phyloP scores from a whole-genome alignment of 2,888 invertebrate genomes.

The Parthenolecanium corni region DNA sequence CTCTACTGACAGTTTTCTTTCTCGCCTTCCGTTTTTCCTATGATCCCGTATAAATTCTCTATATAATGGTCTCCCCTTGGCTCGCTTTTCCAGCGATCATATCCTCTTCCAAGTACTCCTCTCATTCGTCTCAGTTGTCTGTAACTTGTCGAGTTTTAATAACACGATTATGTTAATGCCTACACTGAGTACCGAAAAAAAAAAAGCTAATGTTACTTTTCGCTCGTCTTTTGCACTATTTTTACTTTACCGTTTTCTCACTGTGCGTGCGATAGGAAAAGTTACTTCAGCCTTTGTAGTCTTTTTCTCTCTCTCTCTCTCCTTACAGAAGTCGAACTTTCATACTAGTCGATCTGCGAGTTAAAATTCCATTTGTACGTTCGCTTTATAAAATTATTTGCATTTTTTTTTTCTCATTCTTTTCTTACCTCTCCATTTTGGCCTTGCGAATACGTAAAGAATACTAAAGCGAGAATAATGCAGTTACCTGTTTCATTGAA shows the following conservation, averaged over 20 bases:
- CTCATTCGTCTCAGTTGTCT: conserved; percentile 1
- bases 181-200: neutral
- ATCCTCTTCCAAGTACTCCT: neutral
- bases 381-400: conserved; percentile 17
- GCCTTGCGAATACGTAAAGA: no score
- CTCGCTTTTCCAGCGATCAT: neutral
- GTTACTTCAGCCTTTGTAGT: neutral
- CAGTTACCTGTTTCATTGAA: no score
- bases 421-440: no score
- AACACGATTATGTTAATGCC: conserved; percentile 21
- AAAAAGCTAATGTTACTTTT: conserved; percentile 5
- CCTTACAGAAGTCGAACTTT: neutral
- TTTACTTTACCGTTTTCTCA: no score
- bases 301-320: neutral
- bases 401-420: conserved; percentile 2
- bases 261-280: neutral
- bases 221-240: neutral
- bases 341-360: conserved; percentile 10
- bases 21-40: neutral
- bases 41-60: neutral
- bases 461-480: no score
- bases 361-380: conserved; percentile 13
- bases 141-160: conserved; percentile 21
- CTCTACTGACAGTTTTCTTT: neutral
- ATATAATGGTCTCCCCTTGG: no score